These are phyloP conservation scores for Chaunax sp. DNA, from an alignment of 2,797 vertebrate genomes.

Conservation along the genomic window DNA sequence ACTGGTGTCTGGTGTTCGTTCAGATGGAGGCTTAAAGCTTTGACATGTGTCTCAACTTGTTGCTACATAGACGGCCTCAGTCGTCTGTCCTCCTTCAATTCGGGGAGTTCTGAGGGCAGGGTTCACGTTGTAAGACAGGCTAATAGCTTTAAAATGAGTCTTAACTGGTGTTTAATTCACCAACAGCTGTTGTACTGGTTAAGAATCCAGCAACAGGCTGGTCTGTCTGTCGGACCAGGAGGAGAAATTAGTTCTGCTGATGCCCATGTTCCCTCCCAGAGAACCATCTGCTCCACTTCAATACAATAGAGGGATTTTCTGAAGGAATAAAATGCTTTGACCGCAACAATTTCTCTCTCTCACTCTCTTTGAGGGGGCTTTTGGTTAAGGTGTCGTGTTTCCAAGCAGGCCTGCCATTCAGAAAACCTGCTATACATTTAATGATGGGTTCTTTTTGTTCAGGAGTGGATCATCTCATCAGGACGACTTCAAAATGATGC, in stretches of 20 bases:
- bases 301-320: slow-evolving; percentile 98
- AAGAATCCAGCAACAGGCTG: slow-evolving; percentile 92
- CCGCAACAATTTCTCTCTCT: slow-evolving; percentile 82
- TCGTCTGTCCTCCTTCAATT: slow-evolving; percentile 44
- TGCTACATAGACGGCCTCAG: slow-evolving; percentile 28
- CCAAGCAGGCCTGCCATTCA: slow-evolving; percentile 53
- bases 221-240: slow-evolving; percentile 81
- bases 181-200: slow-evolving; percentile 96
- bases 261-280: slow-evolving; percentile 93
- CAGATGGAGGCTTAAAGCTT: slow-evolving; percentile 23
- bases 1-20: neutral
- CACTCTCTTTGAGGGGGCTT: slow-evolving; percentile 52
- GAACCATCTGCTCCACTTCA: slow-evolving; percentile 98
- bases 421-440: slow-evolving; percentile 63
- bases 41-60: slow-evolving; percentile 53
- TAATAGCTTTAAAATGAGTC: slow-evolving; percentile 93
- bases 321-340: slow-evolving; percentile 84
- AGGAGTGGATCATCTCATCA: slow-evolving; percentile 55
- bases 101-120: slow-evolving; percentile 72
- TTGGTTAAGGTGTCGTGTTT: slow-evolving; percentile 69
- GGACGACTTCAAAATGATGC: slow-evolving; percentile 33
- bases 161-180: slow-evolving; percentile 90
- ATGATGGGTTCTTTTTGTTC: slow-evolving; percentile 59
- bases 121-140: slow-evolving; percentile 87
- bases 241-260: slow-evolving; percentile 96